Percentiles rank a stretch among this genome's conserved stretches.
Evolutionary conservation across 2,888 invertebrate species (phyloP).

Genomic region (Anorthoa munda): DNA sequence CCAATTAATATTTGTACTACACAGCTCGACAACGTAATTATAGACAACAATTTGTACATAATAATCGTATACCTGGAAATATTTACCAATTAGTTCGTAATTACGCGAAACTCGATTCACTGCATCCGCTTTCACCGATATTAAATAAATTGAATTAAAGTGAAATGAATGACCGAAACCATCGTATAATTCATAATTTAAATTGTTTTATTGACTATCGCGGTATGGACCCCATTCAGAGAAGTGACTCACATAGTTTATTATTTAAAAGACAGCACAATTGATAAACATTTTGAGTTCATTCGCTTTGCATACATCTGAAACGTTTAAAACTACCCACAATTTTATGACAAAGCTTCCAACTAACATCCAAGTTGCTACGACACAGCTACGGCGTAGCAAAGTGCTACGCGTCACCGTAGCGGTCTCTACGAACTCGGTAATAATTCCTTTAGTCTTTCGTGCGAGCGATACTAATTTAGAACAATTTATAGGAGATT

Average conservation of each 20-base stretch:
- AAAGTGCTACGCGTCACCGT: slow-evolving; percentile 68
- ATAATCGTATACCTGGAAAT: not conserved
- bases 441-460: slow-evolving; percentile 28
- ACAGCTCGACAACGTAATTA: not conserved
- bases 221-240: not conserved
- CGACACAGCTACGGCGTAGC: slow-evolving; percentile 65
- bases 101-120: slow-evolving; percentile 12
- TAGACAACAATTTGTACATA: not conserved
- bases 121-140: not conserved
- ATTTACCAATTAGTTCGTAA: slow-evolving; percentile 14
- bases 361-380: slow-evolving; percentile 44
- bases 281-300: not conserved
- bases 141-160: slow-evolving; percentile 5
- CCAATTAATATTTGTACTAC: slow-evolving; percentile 2
- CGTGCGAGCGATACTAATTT: slow-evolving; percentile 34
- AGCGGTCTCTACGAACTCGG: slow-evolving; percentile 64
- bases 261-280: not conserved
- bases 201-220: not conserved
- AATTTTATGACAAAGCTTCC: slow-evolving; percentile 7
- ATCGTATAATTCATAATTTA: not conserved
- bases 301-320: not conserved
- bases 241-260: not conserved
- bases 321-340: slow-evolving; percentile 1
- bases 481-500: slow-evolving; percentile 28
- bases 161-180: not conserved